Conservation (phyloP, 2,888 invertebrate species). For the Microplitis deprimator region DNA sequence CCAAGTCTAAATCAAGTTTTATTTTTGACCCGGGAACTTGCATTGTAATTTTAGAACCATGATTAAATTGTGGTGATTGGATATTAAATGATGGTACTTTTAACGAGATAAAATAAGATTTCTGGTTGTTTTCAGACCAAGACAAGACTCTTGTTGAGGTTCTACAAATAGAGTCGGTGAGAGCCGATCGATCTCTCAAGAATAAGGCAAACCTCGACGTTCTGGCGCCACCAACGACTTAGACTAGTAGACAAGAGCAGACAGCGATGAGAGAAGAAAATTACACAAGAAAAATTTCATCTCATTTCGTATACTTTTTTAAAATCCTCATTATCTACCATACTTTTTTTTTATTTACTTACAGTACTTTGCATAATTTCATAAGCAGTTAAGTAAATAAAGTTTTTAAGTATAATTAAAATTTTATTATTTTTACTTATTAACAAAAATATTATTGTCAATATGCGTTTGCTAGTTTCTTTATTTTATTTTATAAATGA, state of each 20-base stretch:
- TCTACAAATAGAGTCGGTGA: constrained; percentile 25
- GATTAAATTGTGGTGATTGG: not conserved
- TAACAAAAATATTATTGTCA: no score
- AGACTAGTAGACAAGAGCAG: constrained; percentile 3
- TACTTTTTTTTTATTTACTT: not conserved
- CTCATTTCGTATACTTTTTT: not conserved
- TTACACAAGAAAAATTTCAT: not conserved
- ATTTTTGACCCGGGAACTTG: no score
- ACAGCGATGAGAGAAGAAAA: constrained; percentile 28
- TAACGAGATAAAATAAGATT: not conserved
- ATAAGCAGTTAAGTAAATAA: not conserved
- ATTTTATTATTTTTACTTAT: no score
- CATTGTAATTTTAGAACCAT: not conserved
- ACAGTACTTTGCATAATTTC: not conserved
- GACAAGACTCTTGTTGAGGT: constrained; percentile 12
- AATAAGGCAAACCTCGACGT: constrained; percentile 21
- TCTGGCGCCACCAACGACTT: constrained; percentile 22
- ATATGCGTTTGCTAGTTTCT: no score
- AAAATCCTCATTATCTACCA: not conserved
- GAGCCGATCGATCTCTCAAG: constrained; percentile 20
- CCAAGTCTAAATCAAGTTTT: no score
- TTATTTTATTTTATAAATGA: no score
- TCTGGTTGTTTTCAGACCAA: not conserved
- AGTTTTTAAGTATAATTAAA: no score
- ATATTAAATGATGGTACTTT: not conserved